Evolutionary conservation across 2,888 invertebrate species (phyloP), one percentile per base, ranked within the genome.

Genomic region (Perizoma flavofasciatum): DNA sequence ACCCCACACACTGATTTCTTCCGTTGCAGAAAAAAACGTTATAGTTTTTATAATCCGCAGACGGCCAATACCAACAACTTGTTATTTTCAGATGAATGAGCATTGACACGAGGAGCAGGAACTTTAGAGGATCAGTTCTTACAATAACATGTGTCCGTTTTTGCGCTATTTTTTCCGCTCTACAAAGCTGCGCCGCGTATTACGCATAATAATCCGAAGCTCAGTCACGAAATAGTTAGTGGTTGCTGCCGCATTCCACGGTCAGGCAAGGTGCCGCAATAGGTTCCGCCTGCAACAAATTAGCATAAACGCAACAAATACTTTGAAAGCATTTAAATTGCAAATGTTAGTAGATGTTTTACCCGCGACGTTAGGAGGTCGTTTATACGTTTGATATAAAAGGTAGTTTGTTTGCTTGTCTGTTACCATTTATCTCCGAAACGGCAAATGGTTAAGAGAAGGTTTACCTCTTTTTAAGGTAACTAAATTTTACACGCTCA

Each of bases 191-290:
- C 54, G 50, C 59, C 47, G 52, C 59, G 54, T 41, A 59, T 57
- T 63, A 57, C 56, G 46, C 59, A 53, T 60, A 50, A 50, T 58
- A 61, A 68, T 58, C 51, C 47, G 50, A 51, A 58, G 50, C 56
- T 56, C 62, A 74, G 74, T 77, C 78, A 78, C 78, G 78, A 77
- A 71, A 69, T 67, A 63, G 62, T 50, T 43, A 67, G 72, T 74
- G 72, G 48, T 47, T 67, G 68, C 74, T 75, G 72, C 81, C 82
- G 81, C 82, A 83, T 82, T 82, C 83, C 77, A 49, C 52, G 59
- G 55, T 65, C 66, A 72, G 33, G 52, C 54, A 61, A 61, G 57
- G 60, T 64, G 61, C 58, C 53, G 66, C 59, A 66, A 64, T 55
- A 59, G 53, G 53, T 55, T 57, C 55, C 51, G 59, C 61, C 53